Percentiles rank a stretch among this genome's conserved stretches.
Conservation (phyloP, 2,888 invertebrate species). For the Acleris literana region DNA sequence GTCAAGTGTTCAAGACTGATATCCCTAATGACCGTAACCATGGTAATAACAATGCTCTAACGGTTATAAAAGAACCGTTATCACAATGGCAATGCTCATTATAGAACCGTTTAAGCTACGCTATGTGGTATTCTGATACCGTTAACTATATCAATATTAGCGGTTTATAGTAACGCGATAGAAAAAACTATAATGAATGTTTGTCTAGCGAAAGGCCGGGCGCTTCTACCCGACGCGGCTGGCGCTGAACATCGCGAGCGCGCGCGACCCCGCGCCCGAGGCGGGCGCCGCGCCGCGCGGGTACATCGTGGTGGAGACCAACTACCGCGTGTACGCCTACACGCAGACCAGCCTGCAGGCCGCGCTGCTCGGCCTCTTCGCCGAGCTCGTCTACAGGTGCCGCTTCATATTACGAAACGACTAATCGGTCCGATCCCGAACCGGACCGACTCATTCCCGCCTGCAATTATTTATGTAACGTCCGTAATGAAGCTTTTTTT, state of each 20-base stretch:
- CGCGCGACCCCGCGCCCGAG: slow-evolving; percentile 69
- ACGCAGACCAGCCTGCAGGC: slow-evolving; percentile 96
- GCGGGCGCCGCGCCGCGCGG: slow-evolving; percentile 77
- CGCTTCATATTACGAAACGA: too few species aligned
- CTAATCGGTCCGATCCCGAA: too few species aligned
- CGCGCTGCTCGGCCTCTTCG: slow-evolving; percentile 95
- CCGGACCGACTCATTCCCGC: too few species aligned
- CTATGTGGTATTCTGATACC: too few species aligned
- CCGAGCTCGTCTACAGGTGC: slow-evolving; percentile 94
- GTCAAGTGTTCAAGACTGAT: too few species aligned
- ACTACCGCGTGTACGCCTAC: slow-evolving; percentile 97
- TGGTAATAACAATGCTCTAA: neutral
- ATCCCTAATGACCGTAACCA: neutral
- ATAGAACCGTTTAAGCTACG: too few species aligned
- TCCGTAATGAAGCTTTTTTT: too few species aligned
- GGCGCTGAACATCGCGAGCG: slow-evolving; percentile 91
- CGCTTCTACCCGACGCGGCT: slow-evolving; percentile 97
- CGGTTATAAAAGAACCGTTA: neutral
- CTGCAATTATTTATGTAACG: too few species aligned
- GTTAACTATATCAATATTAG: too few species aligned
- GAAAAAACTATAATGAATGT: too few species aligned
- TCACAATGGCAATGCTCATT: neutral
- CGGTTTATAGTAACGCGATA: too few species aligned
- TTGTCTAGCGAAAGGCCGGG: slow-evolving; percentile 93
- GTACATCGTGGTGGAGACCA: slow-evolving; percentile 97